Percentiles rank a stretch among this genome's conserved stretches.
Conservation (phyloP, 2,113 vertebrate species). For the Microtus ochrogaster region DNA sequence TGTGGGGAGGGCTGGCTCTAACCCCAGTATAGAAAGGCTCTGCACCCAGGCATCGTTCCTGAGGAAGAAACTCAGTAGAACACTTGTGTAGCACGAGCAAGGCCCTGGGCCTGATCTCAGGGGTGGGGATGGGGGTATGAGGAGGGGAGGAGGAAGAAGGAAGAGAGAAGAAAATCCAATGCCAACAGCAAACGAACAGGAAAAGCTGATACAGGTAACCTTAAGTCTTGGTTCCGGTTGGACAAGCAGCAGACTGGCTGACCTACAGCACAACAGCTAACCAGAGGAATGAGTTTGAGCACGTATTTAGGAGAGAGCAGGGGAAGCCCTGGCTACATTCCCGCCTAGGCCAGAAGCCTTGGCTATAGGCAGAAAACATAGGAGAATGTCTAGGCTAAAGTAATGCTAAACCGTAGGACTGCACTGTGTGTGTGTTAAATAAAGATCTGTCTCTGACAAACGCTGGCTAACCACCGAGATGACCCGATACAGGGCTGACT, state of each 20-base stretch:
- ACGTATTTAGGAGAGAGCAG: not conserved
- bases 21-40: not conserved
- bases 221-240: not conserved
- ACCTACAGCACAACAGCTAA: not conserved
- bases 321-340: not conserved
- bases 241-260: not conserved
- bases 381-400: not conserved
- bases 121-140: not conserved
- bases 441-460: not conserved
- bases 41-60: not conserved
- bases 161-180: not conserved
- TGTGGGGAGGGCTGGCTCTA: not conserved
- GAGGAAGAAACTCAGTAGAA: not conserved
- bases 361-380: not conserved
- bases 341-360: not conserved
- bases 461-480: not conserved
- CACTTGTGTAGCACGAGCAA: not conserved
- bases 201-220: not conserved
- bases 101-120: not conserved
- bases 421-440: not conserved
- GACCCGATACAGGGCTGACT: not conserved
- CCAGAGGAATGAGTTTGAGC: not conserved
- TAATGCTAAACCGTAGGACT: not conserved
- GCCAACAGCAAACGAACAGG: not conserved
- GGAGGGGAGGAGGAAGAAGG: too few species aligned